These are phyloP conservation scores for Drosophila nr. perissopoda DNA, from an alignment of 2,888 invertebrate genomes.

Conservation along the genomic window DNA sequence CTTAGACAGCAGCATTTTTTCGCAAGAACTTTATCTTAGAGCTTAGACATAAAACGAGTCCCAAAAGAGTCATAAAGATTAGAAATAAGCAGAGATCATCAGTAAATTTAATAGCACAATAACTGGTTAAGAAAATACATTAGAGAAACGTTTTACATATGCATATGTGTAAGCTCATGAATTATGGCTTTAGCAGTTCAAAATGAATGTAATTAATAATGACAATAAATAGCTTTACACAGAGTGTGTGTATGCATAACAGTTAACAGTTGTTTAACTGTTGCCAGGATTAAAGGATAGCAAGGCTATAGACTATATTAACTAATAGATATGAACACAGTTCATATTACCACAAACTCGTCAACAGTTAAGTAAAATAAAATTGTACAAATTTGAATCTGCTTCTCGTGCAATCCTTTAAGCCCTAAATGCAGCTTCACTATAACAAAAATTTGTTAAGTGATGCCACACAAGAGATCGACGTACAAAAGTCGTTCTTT, in stretches of 20 bases:
- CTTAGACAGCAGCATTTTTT: not conserved
- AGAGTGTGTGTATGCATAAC: not conserved
- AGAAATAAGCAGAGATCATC: not conserved
- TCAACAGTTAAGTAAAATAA: not conserved
- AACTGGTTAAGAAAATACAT: not conserved
- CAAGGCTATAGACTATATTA: not conserved
- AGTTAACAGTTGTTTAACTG: not conserved
- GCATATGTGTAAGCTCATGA: not conserved
- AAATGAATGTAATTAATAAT: not conserved
- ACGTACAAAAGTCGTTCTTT: not conserved
- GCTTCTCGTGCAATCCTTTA: not conserved
- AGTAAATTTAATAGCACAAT: not conserved
- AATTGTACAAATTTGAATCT: not conserved
- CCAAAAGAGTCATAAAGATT: not conserved
- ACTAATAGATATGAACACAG: not conserved
- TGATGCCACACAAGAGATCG: constrained; percentile 2
- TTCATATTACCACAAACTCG: not conserved
- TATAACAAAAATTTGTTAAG: not conserved
- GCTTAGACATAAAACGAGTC: not conserved
- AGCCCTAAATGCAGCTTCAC: not conserved
- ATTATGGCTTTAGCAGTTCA: not conserved
- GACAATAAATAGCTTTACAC: not conserved
- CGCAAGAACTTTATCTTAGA: not conserved
- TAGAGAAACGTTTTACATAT: not conserved
- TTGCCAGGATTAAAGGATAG: not conserved